Conservation (phyloP, 2,113 vertebrate genomes). For the Anthoscopus minutus region DNA sequence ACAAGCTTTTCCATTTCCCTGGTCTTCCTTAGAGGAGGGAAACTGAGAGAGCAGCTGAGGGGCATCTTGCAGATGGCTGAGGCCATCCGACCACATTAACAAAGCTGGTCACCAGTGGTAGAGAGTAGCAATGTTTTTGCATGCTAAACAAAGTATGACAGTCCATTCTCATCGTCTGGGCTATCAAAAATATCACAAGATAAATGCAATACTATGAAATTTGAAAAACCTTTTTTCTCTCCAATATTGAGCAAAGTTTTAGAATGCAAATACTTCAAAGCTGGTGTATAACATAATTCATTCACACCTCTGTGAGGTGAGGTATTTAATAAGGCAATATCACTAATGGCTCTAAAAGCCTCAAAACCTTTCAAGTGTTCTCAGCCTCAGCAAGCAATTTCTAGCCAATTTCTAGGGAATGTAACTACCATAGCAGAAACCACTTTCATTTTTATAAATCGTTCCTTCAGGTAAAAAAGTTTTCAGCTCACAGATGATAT, state of each 20-base stretch:
- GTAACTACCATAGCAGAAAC: neutral
- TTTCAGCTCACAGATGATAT: neutral
- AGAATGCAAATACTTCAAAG: neutral
- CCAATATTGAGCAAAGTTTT: neutral
- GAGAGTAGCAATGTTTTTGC: neutral
- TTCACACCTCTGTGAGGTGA: neutral
- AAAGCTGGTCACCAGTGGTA: neutral
- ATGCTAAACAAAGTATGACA: neutral
- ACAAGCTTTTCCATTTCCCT: neutral
- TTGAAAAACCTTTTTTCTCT: neutral
- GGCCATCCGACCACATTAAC: neutral
- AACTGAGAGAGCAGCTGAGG: neutral
- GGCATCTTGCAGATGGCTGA: neutral
- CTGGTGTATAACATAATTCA: neutral
- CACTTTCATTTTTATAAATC: neutral
- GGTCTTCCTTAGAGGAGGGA: accelerated
- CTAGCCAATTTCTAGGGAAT: neutral
- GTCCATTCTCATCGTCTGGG: neutral
- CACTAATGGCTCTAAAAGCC: neutral
- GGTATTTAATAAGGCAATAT: neutral
- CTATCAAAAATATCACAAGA: neutral
- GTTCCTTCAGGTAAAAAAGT: neutral
- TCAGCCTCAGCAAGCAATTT: neutral
- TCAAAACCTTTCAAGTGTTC: neutral
- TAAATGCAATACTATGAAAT: neutral